Evolutionary conservation across 2,888 invertebrate species (phyloP).

Genomic region (Hartigia nigra): DNA sequence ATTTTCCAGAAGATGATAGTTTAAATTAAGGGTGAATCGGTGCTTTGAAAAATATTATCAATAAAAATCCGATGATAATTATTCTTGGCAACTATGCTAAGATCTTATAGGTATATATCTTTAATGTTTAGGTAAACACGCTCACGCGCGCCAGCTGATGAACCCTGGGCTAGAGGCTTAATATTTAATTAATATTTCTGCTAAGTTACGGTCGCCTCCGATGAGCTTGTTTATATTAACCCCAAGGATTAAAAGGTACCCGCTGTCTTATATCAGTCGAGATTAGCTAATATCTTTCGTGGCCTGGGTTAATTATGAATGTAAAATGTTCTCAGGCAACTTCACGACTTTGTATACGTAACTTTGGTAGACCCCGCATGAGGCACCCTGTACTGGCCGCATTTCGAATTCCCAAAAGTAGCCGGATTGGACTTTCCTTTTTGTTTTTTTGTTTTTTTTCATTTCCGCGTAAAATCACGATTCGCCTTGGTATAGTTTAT

Average conservation of each 20-base stretch:
- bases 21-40: not conserved
- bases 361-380: not conserved
- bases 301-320: conserved; percentile 17
- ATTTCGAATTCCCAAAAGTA: not conserved
- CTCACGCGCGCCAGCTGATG: too few species aligned
- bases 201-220: conserved; percentile 25
- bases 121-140: too few species aligned
- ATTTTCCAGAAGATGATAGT: not conserved
- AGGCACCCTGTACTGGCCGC: not conserved
- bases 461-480: not conserved
- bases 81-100: too few species aligned
- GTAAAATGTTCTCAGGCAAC: conserved; percentile 11
- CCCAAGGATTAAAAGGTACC: conserved; percentile 30
- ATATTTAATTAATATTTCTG: conserved; percentile 37
- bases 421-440: not conserved
- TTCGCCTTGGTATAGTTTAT: not conserved
- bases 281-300: conserved; percentile 27
- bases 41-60: not conserved
- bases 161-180: conserved; percentile 11
- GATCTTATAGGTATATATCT: too few species aligned
- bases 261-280: conserved; percentile 25
- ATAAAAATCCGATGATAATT: too few species aligned
- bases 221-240: conserved; percentile 32
- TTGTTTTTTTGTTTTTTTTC: too few species aligned
- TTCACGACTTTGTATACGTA: not conserved